Conservation (phyloP, 2,797 vertebrate genomes). For the Phataginus tetradactyla region DNA sequence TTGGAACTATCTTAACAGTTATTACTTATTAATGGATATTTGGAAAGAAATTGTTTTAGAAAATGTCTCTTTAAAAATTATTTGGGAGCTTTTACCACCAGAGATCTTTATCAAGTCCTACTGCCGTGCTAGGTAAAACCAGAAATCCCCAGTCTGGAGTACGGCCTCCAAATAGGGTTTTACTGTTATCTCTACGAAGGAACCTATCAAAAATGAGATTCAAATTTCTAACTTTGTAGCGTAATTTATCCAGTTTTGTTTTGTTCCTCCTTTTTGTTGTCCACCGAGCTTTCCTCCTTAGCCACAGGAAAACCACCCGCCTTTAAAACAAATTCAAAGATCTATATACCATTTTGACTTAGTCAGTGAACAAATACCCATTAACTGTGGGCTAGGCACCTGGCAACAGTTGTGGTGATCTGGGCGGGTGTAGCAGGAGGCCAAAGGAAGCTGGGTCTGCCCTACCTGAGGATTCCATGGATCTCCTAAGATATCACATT, state of each 20-base stretch:
- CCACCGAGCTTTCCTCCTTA: neutral
- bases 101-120: neutral
- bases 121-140: neutral
- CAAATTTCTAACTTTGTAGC: neutral
- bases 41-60: neutral
- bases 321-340: slow-evolving; percentile 42
- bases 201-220: neutral
- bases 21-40: neutral
- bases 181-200: neutral
- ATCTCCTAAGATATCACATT: slow-evolving; percentile 32
- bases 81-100: neutral
- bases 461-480: neutral
- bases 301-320: neutral
- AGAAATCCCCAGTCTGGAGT: neutral
- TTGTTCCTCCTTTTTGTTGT: neutral
- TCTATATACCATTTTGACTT: neutral
- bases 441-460: neutral
- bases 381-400: slow-evolving; percentile 44
- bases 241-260: slow-evolving; percentile 45
- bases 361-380: too few relatives aligned
- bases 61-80: slow-evolving; percentile 52
- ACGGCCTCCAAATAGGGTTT: neutral
- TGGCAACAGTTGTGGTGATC: slow-evolving; percentile 77
- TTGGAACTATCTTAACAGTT: slow-evolving; percentile 6
- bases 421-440: slow-evolving; percentile 30